A percentile compares a stretch with the other conserved stretches of the same genome.
phyloP scores from a whole-genome alignment of 2,113 vertebrate species.

The Pterocles burchelli region DNA sequence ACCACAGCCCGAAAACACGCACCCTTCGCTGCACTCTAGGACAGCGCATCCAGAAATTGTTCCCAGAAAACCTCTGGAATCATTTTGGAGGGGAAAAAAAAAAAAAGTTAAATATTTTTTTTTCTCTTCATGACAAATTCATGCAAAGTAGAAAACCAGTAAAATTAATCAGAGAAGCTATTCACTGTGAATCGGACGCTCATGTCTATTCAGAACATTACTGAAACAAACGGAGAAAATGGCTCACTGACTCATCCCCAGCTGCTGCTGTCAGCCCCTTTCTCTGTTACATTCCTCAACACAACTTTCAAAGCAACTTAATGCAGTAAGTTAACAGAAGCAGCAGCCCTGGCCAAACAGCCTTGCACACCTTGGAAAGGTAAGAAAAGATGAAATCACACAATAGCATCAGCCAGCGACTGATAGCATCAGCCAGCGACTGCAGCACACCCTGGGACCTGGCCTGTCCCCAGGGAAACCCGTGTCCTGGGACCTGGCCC shows the following conservation, averaged over 20 bases:
- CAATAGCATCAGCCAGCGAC: not conserved
- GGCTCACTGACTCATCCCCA: not conserved
- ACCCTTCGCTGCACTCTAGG: not conserved
- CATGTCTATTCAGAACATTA: not conserved
- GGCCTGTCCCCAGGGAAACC: not conserved
- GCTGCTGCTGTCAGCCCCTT: not conserved
- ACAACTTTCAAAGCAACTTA: not conserved
- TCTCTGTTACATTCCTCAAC: not conserved
- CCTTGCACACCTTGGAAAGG: not conserved
- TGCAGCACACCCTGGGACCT: not conserved
- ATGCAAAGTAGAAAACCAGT: not conserved
- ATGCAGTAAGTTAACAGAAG: not conserved
- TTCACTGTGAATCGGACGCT: not conserved
- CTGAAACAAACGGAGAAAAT: not conserved
- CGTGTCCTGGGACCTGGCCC: not conserved
- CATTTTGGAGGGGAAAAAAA: accelerated
- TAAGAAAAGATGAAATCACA: not conserved
- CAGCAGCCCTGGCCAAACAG: not conserved
- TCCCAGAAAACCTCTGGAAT: not conserved
- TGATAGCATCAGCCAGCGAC: too few species aligned
- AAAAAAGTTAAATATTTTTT: not conserved
- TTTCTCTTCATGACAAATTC: not conserved
- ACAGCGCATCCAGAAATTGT: not conserved
- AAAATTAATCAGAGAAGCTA: not conserved
- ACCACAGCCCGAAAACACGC: not conserved